phyloP scores from a whole-genome alignment of 2,888 invertebrate genomes.

The Pyrgus malvae region DNA sequence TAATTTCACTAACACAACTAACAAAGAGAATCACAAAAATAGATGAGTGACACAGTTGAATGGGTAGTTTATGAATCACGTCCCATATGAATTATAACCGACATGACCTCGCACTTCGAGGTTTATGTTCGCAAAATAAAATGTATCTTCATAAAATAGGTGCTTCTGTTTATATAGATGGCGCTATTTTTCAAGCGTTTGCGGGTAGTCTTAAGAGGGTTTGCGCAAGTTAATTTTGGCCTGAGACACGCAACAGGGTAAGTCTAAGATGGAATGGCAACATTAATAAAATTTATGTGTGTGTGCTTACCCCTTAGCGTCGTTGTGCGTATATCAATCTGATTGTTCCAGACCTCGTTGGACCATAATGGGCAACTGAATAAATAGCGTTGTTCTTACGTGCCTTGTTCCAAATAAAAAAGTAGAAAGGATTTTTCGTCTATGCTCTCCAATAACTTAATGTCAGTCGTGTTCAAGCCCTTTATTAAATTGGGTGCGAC shows the following conservation, averaged over 20 bases:
- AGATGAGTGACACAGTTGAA: slow-evolving; percentile 9
- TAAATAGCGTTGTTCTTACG: slow-evolving; percentile 14
- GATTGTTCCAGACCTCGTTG: slow-evolving; percentile 23
- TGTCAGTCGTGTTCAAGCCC: slow-evolving; percentile 12
- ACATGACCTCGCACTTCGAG: slow-evolving; percentile 38
- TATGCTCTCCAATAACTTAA: slow-evolving; percentile 6
- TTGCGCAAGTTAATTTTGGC: slow-evolving; percentile 64
- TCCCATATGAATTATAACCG: slow-evolving; percentile 44
- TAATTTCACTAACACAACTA: slow-evolving; percentile 6
- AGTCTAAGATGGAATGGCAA: slow-evolving; percentile 48
- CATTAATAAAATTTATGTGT: slow-evolving; percentile 63
- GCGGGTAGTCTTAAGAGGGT: slow-evolving; percentile 41
- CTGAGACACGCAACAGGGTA: slow-evolving; percentile 50
- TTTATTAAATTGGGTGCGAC: slow-evolving; percentile 14
- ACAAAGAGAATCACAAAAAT: slow-evolving; percentile 6
- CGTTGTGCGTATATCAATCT: slow-evolving; percentile 34
- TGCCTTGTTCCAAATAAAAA: neutral
- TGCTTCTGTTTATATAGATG: slow-evolving; percentile 33
- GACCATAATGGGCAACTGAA: slow-evolving; percentile 16
- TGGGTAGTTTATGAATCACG: slow-evolving; percentile 43
- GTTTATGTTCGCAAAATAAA: slow-evolving; percentile 15
- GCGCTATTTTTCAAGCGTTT: slow-evolving; percentile 58
- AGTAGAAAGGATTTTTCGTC: slow-evolving; percentile 3
- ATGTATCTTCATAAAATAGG: slow-evolving; percentile 34
- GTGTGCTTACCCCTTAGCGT: slow-evolving; percentile 40